Evolutionary conservation across 2,113 vertebrate genomes (phyloP).

Genomic region (Cyanoliseus patagonus): DNA sequence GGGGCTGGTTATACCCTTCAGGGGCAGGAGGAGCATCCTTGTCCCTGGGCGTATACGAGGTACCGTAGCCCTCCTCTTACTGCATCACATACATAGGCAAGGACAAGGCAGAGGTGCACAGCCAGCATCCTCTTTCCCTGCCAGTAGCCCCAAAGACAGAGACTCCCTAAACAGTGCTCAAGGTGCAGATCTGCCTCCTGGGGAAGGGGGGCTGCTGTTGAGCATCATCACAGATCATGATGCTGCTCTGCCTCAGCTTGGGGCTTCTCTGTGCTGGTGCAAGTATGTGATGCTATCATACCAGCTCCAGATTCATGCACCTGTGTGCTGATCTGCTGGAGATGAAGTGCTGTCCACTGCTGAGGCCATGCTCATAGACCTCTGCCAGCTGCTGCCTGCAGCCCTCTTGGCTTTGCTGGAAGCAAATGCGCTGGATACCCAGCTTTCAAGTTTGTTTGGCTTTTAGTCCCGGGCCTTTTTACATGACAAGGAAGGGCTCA

Average conservation of each 20-base stretch:
- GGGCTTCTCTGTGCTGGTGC: not conserved
- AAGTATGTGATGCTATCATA: accelerated
- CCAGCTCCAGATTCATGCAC: not conserved
- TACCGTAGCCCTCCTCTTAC: not conserved
- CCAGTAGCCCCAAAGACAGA: not conserved
- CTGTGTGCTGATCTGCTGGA: not conserved
- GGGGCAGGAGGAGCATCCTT: not conserved
- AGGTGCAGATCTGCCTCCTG: not conserved
- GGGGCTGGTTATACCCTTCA: not conserved
- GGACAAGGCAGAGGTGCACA: not conserved
- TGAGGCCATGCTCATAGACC: accelerated
- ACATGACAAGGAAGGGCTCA: not conserved
- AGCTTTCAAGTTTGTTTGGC: not conserved
- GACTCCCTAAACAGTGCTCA: not conserved
- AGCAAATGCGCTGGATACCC: accelerated
- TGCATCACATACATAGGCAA: accelerated
- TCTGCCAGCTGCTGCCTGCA: not conserved
- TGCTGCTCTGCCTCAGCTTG: not conserved
- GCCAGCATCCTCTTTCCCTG: not conserved
- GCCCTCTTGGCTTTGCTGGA: not conserved
- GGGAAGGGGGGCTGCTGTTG: not conserved
- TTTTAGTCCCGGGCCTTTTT: not conserved
- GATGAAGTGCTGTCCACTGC: too few species aligned
- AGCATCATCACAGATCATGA: not conserved
- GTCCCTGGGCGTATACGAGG: not conserved